Conservation (phyloP, 2,797 vertebrate genomes). For the Monodelphis domestica region DNA sequence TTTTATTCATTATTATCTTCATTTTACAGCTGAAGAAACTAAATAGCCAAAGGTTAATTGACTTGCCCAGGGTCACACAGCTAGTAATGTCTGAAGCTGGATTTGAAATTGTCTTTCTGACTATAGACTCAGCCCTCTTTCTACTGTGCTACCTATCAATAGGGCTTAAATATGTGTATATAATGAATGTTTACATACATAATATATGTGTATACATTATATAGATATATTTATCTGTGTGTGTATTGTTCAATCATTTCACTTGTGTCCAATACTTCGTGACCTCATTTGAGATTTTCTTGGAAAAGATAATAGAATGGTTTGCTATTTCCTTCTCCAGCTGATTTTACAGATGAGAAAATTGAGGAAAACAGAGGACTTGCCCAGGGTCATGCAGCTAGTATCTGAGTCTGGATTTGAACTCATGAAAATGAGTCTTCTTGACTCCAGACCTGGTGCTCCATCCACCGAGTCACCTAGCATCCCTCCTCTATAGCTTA, state of each 20-base stretch:
- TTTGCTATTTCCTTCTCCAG: neutral
- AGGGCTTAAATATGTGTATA: neutral
- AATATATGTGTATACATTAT: neutral
- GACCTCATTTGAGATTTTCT: neutral
- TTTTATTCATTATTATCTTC: too few relatives aligned
- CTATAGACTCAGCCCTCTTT: neutral
- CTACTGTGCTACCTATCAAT: too few relatives aligned
- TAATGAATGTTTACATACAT: too few relatives aligned
- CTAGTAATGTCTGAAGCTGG: neutral
- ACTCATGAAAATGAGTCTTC: too few relatives aligned
- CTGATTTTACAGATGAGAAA: neutral
- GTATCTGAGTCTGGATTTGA: too few relatives aligned
- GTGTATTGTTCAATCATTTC: neutral
- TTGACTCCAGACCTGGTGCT: too few relatives aligned
- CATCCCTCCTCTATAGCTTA: too few relatives aligned
- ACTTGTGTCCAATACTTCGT: neutral
- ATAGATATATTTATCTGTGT: too few relatives aligned
- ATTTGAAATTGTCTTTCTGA: neutral
- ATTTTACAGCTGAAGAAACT: neutral
- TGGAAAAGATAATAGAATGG: neutral
- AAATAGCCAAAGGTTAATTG: neutral
- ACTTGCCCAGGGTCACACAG: neutral
- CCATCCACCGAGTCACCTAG: too few relatives aligned
- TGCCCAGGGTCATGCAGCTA: too few relatives aligned
- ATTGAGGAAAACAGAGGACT: neutral